Conservation (phyloP, 2,888 invertebrate genomes). For the Patella ulyssiponensis region DNA sequence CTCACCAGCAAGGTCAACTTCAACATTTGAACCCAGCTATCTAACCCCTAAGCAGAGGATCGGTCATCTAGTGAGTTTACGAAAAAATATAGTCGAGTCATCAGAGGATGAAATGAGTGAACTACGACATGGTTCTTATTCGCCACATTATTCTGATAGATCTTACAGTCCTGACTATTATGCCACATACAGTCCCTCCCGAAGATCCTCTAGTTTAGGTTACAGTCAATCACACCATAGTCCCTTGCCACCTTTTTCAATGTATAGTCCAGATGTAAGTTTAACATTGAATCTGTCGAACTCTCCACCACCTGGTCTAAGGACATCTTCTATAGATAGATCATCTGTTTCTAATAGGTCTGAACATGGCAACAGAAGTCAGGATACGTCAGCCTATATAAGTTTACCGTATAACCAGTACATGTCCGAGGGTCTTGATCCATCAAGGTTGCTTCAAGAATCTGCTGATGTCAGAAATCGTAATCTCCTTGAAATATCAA, state of each 20-base stretch:
- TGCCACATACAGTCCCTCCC: conserved; percentile 22
- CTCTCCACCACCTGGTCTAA: conserved; percentile 14
- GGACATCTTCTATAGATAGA: conserved; percentile 12
- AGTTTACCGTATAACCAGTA: conserved; percentile 20
- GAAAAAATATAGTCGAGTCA: conserved; percentile 57
- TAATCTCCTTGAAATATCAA: conserved; percentile 48
- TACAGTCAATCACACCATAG: not conserved
- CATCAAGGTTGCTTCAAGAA: conserved; percentile 50
- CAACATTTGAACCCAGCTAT: conserved; percentile 33
- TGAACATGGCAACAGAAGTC: not conserved
- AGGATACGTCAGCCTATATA: not conserved
- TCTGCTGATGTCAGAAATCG: conserved; percentile 47
- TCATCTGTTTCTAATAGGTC: not conserved
- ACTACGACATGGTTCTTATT: conserved; percentile 28
- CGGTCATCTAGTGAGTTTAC: conserved; percentile 54
- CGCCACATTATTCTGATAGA: conserved; percentile 23
- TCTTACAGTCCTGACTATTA: conserved; percentile 20
- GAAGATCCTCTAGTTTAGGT: conserved; percentile 8
- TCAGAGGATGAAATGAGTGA: conserved; percentile 46
- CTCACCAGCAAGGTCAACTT: conserved; percentile 19
- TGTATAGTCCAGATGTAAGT: conserved; percentile 1
- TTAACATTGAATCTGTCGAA: not conserved
- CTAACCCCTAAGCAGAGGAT: conserved; percentile 65
- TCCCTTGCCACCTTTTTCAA: not conserved
- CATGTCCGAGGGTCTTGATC: conserved; percentile 35